A percentile compares a stretch with the other conserved stretches of the same genome.
Conservation (phyloP, 1,140 invertebrate genomes). For the Musca domestica region DNA sequence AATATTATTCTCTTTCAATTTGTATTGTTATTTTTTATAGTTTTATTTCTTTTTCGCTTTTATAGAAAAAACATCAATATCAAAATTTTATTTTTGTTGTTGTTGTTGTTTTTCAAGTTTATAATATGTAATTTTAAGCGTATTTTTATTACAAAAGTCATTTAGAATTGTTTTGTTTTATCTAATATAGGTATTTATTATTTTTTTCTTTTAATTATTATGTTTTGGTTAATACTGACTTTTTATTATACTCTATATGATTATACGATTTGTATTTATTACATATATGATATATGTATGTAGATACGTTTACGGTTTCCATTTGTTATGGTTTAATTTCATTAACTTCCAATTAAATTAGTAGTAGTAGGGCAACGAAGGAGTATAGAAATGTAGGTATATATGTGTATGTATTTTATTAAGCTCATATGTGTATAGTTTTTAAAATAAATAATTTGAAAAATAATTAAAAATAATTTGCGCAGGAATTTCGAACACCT, state of each 20-base stretch:
- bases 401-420: too few relatives aligned
- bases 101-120: constrained; percentile 23
- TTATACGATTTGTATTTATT: not conserved
- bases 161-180: constrained; percentile 12
- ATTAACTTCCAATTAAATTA: too few relatives aligned
- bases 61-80: constrained; percentile 26
- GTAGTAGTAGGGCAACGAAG: too few relatives aligned
- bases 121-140: constrained; percentile 11
- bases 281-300: too few relatives aligned
- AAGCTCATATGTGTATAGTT: too few relatives aligned
- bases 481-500: too few relatives aligned
- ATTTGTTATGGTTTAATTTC: too few relatives aligned
- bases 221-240: not conserved
- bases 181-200: constrained; percentile 5
- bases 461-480: too few relatives aligned
- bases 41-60: constrained; percentile 16
- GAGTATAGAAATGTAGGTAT: too few relatives aligned
- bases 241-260: not conserved
- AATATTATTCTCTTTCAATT: not conserved
- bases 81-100: constrained; percentile 25
- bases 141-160: constrained; percentile 20
- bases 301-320: too few relatives aligned
- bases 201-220: too few relatives aligned
- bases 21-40: constrained; percentile 7
- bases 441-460: too few relatives aligned